Conservation (phyloP, 2,113 vertebrate genomes). For the Sylvietta virens region DNA sequence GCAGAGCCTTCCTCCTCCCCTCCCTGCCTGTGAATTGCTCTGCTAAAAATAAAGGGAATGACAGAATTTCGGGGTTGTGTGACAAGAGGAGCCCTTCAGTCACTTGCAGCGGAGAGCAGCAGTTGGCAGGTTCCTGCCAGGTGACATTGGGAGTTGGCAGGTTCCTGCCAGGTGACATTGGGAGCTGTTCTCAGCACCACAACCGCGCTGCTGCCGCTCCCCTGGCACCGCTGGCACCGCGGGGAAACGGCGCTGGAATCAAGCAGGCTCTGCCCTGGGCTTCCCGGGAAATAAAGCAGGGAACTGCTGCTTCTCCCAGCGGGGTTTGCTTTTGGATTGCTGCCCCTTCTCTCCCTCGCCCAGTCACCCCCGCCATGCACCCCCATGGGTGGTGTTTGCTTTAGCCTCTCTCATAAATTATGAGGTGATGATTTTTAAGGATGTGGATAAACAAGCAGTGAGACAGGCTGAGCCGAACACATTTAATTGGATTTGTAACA, state of each 20-base stretch:
- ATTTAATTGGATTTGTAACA: neutral
- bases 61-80: constrained; percentile 9
- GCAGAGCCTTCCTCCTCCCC: constrained; percentile 11
- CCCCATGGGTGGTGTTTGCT: rapidly evolving
- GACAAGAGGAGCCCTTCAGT: constrained; percentile 26
- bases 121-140: neutral
- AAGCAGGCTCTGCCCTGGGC: rapidly evolving
- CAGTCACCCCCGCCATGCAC: neutral
- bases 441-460: neutral
- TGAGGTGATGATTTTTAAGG: neutral
- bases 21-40: neutral
- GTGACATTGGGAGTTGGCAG: neutral
- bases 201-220: neutral
- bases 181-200: neutral
- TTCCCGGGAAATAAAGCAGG: rapidly evolving
- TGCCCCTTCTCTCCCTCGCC: neutral
- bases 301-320: neutral
- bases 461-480: neutral
- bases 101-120: neutral
- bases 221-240: neutral
- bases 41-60: constrained; percentile 53
- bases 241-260: neutral
- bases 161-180: neutral
- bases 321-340: neutral
- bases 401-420: neutral